Evolutionary conservation across 2,888 invertebrate genomes (phyloP), one percentile per base, ranked within the genome.

Genomic region (Teinopalpus imperialis): DNA sequence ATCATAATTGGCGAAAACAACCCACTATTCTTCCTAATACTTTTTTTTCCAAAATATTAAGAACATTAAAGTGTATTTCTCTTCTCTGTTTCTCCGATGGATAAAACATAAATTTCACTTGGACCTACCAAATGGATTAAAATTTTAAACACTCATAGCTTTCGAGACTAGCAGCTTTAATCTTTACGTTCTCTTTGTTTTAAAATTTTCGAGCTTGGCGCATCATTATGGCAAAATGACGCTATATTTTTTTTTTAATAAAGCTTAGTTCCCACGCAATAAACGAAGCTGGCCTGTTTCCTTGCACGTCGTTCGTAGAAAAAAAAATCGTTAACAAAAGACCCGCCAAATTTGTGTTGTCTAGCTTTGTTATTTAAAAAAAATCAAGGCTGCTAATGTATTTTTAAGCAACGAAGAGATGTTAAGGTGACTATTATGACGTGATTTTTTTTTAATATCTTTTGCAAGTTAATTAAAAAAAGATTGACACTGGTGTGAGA

Each of bases 191-290:
- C 7, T 6, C 12, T 27, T 12, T 29, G 5, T 12, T 12, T 10
- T 10, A 16, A n/a, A 29, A 12, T 13, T 7, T 24, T 7, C 16
- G 24, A 36, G 24, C 16, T 36, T 36, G 13, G 7, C 13, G 39
- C 29, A 30, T 13, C 39, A 12, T 12, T 10, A 23, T 29, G 13
- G 3, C 20, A 39, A 13, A 29, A 30, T 30, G 21, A 21, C 3
- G 21, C 14, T 12, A 14, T 5, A 6, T 29, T 30, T 2, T 2
- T 31, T 31, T 21, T 31, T 32, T 41, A 21, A 40, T 30, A 32
- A 9, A 31, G 31, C 24, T 5, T 14, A 23, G 30, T 41, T 24
- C 31, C 31, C 41, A 41, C 4, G 31, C 13, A 24, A 24, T 32
- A 23, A 31, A 41, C 5, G 7, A n/a, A 31, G 7, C 24, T 5